These are phyloP conservation scores for Drosophila subpulchrella DNA, from an alignment of 1,140 invertebrate species.

Conservation along the genomic window DNA sequence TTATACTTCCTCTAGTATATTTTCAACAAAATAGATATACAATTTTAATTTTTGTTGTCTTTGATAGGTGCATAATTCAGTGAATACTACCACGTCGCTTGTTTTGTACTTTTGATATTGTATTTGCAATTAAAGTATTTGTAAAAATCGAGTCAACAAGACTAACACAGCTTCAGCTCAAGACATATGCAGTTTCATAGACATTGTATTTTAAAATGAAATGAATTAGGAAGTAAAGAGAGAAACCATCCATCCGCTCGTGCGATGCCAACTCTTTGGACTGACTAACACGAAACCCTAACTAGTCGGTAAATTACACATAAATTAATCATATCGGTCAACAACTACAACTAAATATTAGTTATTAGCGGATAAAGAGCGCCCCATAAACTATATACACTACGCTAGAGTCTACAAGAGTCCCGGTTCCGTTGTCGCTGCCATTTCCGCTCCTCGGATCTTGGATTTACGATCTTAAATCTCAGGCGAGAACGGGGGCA, in stretches of 20 bases:
- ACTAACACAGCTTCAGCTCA: slow-evolving; percentile 62
- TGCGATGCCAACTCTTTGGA: slow-evolving; percentile 27
- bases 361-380: slow-evolving; percentile 56
- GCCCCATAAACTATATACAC: slow-evolving; percentile 61
- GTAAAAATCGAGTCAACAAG: slow-evolving; percentile 54
- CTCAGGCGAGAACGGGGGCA: slow-evolving; percentile 79
- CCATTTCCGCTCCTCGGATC: background rate
- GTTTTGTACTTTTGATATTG: slow-evolving; percentile 54
- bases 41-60: too few relatives aligned
- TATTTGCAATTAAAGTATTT: slow-evolving; percentile 56
- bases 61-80: background rate
- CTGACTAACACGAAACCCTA: slow-evolving; percentile 42
- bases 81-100: background rate
- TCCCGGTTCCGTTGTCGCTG: slow-evolving; percentile 2
- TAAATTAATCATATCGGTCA: slow-evolving; percentile 74
- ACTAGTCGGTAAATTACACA: slow-evolving; percentile 54
- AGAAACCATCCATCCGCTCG: slow-evolving; percentile 11
- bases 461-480: background rate
- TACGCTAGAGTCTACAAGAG: slow-evolving; percentile 36
- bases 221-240: slow-evolving; percentile 9
- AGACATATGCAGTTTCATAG: slow-evolving; percentile 31
- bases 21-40: too few relatives aligned
- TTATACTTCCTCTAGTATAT: too few relatives aligned
- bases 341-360: slow-evolving; percentile 80
- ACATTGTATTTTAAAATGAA: slow-evolving; percentile 32